Conservation (phyloP, 2,888 invertebrate species). For the Dicyrtoma fusca region DNA sequence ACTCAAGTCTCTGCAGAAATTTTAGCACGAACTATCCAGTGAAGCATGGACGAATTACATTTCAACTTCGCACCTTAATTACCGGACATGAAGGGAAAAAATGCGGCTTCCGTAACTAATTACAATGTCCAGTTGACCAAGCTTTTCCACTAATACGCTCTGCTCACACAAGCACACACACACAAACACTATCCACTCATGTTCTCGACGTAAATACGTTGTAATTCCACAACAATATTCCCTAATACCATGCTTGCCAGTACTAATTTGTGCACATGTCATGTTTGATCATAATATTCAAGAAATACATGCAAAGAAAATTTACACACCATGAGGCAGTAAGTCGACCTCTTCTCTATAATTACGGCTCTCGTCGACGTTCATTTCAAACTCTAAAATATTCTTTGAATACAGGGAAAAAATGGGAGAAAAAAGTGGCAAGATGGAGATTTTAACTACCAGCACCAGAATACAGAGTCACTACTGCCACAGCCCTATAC, state of each 20-base stretch:
- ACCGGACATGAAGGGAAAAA: slow-evolving; percentile 33
- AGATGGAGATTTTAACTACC: too few species aligned
- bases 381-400: too few species aligned
- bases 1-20: not conserved
- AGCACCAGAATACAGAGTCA: too few species aligned
- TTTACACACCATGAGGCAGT: not conserved
- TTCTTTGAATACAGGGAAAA: too few species aligned
- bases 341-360: not conserved
- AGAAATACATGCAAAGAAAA: slow-evolving; percentile 23
- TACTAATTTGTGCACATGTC: slow-evolving; percentile 32
- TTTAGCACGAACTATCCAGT: not conserved
- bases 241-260: slow-evolving; percentile 5
- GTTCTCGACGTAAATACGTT: not conserved
- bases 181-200: not conserved
- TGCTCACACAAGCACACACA: too few species aligned
- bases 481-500: too few species aligned
- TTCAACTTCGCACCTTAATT: slow-evolving; percentile 44
- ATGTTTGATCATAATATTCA: slow-evolving; percentile 24
- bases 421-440: too few species aligned
- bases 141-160: not conserved
- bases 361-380: not conserved
- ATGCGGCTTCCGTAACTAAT: slow-evolving; percentile 20
- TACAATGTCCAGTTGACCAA: slow-evolving; percentile 14
- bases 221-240: not conserved
- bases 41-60: slow-evolving; percentile 28